phyloP scores from a whole-genome alignment of 1,140 invertebrate species.

The Druon quercuslanigerum region DNA sequence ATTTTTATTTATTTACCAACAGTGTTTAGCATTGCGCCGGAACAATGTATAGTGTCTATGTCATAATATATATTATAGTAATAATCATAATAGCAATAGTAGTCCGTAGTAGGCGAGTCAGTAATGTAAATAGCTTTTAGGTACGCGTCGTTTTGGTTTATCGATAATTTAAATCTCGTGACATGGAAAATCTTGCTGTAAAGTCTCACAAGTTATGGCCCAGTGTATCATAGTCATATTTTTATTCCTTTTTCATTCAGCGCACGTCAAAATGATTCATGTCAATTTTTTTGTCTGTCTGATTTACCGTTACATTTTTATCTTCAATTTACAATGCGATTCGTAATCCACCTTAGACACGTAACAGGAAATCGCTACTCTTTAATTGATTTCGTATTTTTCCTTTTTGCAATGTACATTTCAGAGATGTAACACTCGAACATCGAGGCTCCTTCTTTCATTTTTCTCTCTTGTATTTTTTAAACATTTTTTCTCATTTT shows the following conservation, averaged over 20 bases:
- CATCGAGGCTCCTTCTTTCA: background rate
- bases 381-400: slow-evolving; percentile 41
- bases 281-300: background rate
- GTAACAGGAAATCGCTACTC: slow-evolving; percentile 39
- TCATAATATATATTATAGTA: slow-evolving; percentile 58
- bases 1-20: slow-evolving; percentile 67
- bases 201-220: slow-evolving; percentile 35
- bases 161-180: slow-evolving; percentile 56
- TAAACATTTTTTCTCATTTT: slow-evolving; percentile 13
- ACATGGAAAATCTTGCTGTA: slow-evolving; percentile 18
- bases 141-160: slow-evolving; percentile 54
- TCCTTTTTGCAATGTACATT: background rate
- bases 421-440: background rate
- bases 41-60: slow-evolving; percentile 66
- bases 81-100: slow-evolving; percentile 63
- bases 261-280: background rate
- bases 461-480: background rate
- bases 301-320: slow-evolving; percentile 22
- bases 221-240: background rate
- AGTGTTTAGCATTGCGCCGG: slow-evolving; percentile 64
- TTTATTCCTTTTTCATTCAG: slow-evolving; percentile 12
- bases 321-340: slow-evolving; percentile 25
- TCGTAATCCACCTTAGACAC: slow-evolving; percentile 29
- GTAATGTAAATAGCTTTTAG: slow-evolving; percentile 58
- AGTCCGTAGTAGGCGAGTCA: slow-evolving; percentile 64